Conservation (phyloP, 2,113 vertebrate species). For the Oreochromis aureus region DNA sequence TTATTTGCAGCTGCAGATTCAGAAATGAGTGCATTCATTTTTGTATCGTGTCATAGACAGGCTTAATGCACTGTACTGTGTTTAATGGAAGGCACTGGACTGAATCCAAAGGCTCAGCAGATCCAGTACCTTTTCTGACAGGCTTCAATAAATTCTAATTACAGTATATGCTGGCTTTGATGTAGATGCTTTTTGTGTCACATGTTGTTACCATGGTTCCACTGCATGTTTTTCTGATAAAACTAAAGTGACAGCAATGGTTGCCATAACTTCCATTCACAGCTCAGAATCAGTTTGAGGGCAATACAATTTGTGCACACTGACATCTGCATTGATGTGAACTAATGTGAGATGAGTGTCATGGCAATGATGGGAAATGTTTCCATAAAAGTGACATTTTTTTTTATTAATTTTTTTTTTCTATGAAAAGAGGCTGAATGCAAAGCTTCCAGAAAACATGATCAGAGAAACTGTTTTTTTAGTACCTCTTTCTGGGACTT, state of each 20-base stretch:
- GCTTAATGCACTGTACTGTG: conserved; percentile 33
- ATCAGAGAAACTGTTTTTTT: background rate
- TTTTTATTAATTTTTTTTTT: conserved; percentile 13
- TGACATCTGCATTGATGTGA: conserved; percentile 70
- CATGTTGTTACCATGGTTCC: conserved; percentile 64
- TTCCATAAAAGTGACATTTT: conserved; percentile 58
- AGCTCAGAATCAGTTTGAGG: conserved; percentile 63
- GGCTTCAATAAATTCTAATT: conserved; percentile 62
- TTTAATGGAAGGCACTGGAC: conserved; percentile 37
- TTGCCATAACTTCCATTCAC: conserved; percentile 66
- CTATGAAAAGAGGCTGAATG: background rate
- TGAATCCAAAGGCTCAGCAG: conserved; percentile 40
- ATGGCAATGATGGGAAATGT: conserved; percentile 48
- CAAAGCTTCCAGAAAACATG: conserved; percentile 22
- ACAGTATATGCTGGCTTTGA: conserved; percentile 54
- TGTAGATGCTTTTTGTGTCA: conserved; percentile 52
- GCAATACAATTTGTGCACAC: conserved; percentile 61
- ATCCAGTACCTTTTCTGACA: conserved; percentile 51
- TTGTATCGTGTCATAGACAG: background rate
- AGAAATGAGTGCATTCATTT: conserved; percentile 36
- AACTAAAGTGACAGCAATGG: conserved; percentile 68
- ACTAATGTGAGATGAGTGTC: conserved; percentile 67
- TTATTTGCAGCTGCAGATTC: conserved; percentile 19
- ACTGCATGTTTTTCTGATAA: conserved; percentile 46
- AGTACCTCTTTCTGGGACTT: conserved; percentile 8